A percentile compares a stretch with the other conserved stretches of the same genome.
Conservation (phyloP, 2,113 vertebrate genomes). For the Cyprinus carpio region DNA sequence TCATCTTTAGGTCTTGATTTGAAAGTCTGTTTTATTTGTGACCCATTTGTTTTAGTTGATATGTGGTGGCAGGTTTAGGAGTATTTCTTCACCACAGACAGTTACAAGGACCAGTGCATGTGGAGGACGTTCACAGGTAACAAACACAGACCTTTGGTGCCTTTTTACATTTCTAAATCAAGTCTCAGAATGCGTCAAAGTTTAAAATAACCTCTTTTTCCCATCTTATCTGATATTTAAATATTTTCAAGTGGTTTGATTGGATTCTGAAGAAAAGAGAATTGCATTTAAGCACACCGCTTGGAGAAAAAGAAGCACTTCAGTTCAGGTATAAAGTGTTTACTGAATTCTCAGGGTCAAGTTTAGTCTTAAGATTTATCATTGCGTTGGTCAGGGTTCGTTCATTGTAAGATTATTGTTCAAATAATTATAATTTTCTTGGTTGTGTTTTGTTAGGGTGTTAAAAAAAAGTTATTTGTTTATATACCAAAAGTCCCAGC, state of each 20-base stretch:
- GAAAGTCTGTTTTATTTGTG: not conserved
- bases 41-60: slow-evolving; percentile 7
- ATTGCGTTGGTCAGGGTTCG: not conserved
- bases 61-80: not conserved
- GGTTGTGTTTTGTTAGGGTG: not conserved
- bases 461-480: not conserved
- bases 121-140: slow-evolving; percentile 10
- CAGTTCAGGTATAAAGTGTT: slow-evolving; percentile 47
- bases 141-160: not conserved
- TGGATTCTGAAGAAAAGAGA: slow-evolving; percentile 36
- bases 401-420: not conserved
- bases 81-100: not conserved
- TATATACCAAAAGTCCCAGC: not conserved
- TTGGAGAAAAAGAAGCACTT: slow-evolving; percentile 32
- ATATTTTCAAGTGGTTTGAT: slow-evolving; percentile 38
- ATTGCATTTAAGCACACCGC: slow-evolving; percentile 38
- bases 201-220: not conserved
- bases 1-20: not conserved
- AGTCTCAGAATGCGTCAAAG: not conserved
- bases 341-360: not conserved
- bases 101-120: not conserved
- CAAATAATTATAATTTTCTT: not conserved
- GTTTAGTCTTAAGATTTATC: not conserved
- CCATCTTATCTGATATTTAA: not conserved
- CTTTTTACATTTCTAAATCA: not conserved